Conservation (phyloP, 2,888 invertebrate species). For the Clanis bilineata region DNA sequence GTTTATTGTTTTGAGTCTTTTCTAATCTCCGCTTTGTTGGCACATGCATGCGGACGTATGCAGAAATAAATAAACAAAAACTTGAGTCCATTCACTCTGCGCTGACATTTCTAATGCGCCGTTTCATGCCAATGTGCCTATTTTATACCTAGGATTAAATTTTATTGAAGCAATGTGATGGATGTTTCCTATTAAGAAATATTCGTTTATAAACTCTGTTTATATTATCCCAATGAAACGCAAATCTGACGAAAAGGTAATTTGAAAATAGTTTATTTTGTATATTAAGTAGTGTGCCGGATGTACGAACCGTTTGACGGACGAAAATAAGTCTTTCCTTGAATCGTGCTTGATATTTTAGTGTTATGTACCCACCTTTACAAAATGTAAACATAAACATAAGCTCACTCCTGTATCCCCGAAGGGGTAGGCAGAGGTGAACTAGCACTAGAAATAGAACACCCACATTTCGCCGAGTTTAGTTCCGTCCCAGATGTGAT, state of each 20-base stretch:
- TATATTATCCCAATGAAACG: slow-evolving; percentile 12
- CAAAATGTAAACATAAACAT: no score
- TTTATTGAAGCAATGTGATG: slow-evolving; percentile 42
- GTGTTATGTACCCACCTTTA: no score
- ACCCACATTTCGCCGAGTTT: no score
- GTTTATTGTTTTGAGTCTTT: slow-evolving; percentile 60
- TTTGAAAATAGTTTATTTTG: slow-evolving; percentile 15
- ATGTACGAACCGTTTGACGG: slow-evolving; percentile 6
- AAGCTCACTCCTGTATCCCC: no score
- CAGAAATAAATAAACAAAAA: slow-evolving; percentile 70
- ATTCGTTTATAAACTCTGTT: slow-evolving; percentile 28
- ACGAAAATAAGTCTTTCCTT: slow-evolving; percentile 12
- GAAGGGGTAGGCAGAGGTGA: no score
- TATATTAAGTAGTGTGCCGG: background rate
- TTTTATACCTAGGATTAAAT: slow-evolving; percentile 48
- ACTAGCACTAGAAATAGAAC: no score
- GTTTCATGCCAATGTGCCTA: slow-evolving; percentile 64
- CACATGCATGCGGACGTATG: slow-evolving; percentile 74
- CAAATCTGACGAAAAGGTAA: slow-evolving; percentile 7
- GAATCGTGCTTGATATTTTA: slow-evolving; percentile 12
- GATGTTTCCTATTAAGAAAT: slow-evolving; percentile 36
- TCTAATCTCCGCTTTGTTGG: slow-evolving; percentile 64
- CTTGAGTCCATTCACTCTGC: slow-evolving; percentile 75
- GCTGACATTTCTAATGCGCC: slow-evolving; percentile 71
- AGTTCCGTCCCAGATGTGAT: no score